A percentile compares a stretch with the other conserved stretches of the same genome.
phyloP scores from a whole-genome alignment of 2,888 invertebrate genomes.

The Ophion slaviceki region DNA sequence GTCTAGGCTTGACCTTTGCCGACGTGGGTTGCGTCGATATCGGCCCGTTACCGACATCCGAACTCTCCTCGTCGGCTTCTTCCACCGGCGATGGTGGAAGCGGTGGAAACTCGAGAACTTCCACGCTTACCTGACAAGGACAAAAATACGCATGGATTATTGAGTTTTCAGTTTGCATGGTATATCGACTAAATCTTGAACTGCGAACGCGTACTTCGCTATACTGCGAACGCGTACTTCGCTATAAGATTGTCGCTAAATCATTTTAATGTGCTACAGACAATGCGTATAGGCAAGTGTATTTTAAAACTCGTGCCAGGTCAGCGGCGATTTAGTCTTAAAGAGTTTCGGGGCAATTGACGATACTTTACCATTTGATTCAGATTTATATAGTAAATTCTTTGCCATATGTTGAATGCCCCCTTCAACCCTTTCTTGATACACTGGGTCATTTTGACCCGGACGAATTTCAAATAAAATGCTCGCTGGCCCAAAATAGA shows the following conservation, averaged over 20 bases:
- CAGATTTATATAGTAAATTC: no score
- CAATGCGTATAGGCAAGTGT: background rate
- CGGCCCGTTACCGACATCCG: slow-evolving; percentile 85
- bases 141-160: background rate
- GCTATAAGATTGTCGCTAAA: background rate
- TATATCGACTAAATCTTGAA: background rate
- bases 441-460: no score
- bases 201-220: background rate
- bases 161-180: background rate
- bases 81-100: slow-evolving; percentile 93
- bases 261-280: background rate
- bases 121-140: slow-evolving; percentile 84
- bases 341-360: no score
- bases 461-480: no score
- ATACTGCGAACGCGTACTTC: background rate
- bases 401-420: no score
- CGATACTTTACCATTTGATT: no score
- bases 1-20: slow-evolving; percentile 73
- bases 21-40: slow-evolving; percentile 65
- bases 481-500: no score
- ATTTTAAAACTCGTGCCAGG: background rate
- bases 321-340: background rate
- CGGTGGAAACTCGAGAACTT: slow-evolving; percentile 90
- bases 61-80: slow-evolving; percentile 91
- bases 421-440: no score